Evolutionary conservation across 2,113 vertebrate genomes (phyloP), one percentile per base, ranked within the genome.

Genomic region (Thunnus maccoyii): DNA sequence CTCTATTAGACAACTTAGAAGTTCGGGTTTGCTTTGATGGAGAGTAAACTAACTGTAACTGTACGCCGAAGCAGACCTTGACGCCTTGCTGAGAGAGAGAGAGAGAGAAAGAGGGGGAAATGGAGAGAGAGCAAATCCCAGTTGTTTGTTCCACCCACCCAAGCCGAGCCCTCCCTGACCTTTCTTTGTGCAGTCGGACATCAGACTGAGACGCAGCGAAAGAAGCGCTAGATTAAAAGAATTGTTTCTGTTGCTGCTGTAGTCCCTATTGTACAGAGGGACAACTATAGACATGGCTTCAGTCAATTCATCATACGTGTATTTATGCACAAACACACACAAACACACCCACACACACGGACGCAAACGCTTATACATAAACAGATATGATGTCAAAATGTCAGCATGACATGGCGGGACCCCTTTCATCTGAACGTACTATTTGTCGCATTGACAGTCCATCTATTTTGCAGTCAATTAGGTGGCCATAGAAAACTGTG

Each of bases 191-290:
- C 73, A 64, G 78, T 87, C 36, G 74, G 80, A 93, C 87, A 91
- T 89, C 86, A 91, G 87, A 88, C 86, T 10, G 82, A 88, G 79
- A 80, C 8, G 22, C 62, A 0, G 68, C 46, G 1, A 51, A 91
- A 91, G 72, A 91, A 89, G 76, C 67, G 77, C 77, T 68, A 91
- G 90, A 94, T 94, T 91, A 93, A 92, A 94, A 90, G 89, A 73
- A 84, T 80, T 80, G 75, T 85, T 70, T 78, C 76, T 78, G 72
- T 74, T 16, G 50, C 78, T 50, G 80, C 70, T 41, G 12, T 73
- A 58, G 67, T 76, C 60, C 54, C 72, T 68, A 84, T 92, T 85
- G 80, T 87, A 88, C 76, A 69, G 77, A 82, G 78, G 46, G 64
- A 25, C 17, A 0, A 17, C 32, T 50, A 20, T 62, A 54, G 65